Conservation (phyloP, 1,140 invertebrate genomes). For the Formica selysi region DNA sequence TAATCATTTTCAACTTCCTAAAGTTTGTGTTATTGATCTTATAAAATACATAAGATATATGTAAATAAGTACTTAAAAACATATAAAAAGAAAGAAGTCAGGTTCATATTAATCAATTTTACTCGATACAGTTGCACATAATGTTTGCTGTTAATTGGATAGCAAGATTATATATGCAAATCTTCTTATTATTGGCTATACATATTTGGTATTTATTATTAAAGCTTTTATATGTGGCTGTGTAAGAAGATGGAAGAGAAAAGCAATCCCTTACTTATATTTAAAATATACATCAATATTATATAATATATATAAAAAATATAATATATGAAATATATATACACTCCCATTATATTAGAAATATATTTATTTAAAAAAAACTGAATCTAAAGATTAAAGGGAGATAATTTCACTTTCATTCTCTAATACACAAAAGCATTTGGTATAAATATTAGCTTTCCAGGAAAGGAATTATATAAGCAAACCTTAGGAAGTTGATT, state of each 20-base stretch:
- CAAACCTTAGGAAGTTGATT: constrained; percentile 56
- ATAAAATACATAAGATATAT: constrained; percentile 3
- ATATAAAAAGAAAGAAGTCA: constrained; percentile 45
- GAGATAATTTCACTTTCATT: constrained; percentile 5
- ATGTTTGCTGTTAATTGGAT: neutral
- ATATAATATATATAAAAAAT: constrained; percentile 36
- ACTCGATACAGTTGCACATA: neutral
- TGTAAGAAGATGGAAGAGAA: constrained; percentile 28
- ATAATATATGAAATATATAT: constrained; percentile 6
- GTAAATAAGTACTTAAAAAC: constrained; percentile 34
- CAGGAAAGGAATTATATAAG: constrained; percentile 19
- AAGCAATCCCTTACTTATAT: neutral
- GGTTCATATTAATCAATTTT: neutral
- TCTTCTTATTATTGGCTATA: neutral
- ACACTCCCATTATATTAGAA: neutral
- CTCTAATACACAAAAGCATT: neutral
- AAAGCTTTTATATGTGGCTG: constrained; percentile 24
- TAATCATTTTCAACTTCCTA: constrained; percentile 45
- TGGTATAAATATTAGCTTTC: neutral
- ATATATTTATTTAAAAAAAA: neutral
- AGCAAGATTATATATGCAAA: constrained; percentile 12
- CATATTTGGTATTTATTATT: constrained; percentile 29
- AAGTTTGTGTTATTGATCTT: constrained; percentile 9
- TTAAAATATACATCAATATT: constrained; percentile 28
- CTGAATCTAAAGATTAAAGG: constrained; percentile 14